Base-by-base conservation (phyloP, 1,140 invertebrate genomes). In the Drosophila tani region DNA sequence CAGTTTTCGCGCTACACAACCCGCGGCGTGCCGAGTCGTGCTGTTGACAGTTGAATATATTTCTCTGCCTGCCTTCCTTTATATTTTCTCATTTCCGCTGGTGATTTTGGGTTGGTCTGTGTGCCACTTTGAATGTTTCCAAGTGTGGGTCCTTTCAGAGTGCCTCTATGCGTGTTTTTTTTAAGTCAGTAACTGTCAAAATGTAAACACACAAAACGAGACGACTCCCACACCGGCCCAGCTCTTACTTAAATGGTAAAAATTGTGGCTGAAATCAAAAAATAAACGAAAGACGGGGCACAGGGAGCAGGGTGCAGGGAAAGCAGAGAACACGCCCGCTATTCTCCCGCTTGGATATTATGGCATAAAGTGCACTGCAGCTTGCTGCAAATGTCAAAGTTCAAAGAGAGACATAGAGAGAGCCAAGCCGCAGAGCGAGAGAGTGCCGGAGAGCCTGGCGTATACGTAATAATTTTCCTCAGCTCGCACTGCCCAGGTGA, bases 361-460 rank as follows among this genome's bases (percentile, higher is more conserved):
- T 50, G 59, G 43, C 59, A 64, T 65, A 68, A 77, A 77, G 56
- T 76, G 75, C 75, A 76, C 46, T 76, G 75, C 75, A 77, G 63
- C 64, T 53, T 47, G 41, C 47, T 53, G 73, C 56, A 78, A 78
- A 78, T 78, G 75, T 78, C 75, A 78, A 78, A 78, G 75, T 78
- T 78, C 73, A 78, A 32, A 59, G 63, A 67, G 32, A 45, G 47
- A 50, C 35, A 51, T 6, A 43, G 59, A 66, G 56, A 60, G 67
- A 75, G 45, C 55, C 9, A 7, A 43, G 15, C 19, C 49, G 47
- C 53, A 64, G 41, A 65, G 62, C 41, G 55, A 41, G 50, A 56
- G 51, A 43, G 41, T 9, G 51, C 51, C 17, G 53, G 53, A 51
- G 47, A 69, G 51, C 45, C n/a, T 50, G 27, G 46, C 53, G 53